Percentiles rank a stretch among this genome's conserved stretches.
phyloP scores from a whole-genome alignment of 2,888 invertebrate species.

The Acanthosepion esculentum region DNA sequence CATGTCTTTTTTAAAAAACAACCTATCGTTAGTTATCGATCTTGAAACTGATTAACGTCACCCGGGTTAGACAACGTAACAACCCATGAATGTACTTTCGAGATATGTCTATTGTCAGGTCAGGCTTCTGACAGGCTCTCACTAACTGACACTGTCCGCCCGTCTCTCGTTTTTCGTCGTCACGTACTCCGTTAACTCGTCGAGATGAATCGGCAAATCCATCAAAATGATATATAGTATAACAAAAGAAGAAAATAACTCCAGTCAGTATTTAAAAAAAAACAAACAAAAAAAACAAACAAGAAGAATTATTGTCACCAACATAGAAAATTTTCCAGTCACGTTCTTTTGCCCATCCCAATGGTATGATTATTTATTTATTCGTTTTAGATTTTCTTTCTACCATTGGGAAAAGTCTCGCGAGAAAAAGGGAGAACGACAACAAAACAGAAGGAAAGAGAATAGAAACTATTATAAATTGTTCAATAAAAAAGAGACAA shows the following conservation, averaged over 20 bases:
- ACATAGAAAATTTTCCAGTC: not conserved
- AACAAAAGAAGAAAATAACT: not conserved
- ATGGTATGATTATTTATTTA: not conserved
- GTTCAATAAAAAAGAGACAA: no score
- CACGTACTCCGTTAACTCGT: not conserved
- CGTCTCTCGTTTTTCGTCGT: not conserved
- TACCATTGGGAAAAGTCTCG: no score
- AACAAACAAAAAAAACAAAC: not conserved
- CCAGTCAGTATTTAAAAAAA: not conserved
- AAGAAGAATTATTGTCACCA: not conserved
- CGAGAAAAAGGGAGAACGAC: no score
- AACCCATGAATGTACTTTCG: not conserved
- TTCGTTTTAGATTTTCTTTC: no score
- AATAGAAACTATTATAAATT: no score
- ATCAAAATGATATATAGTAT: not conserved
- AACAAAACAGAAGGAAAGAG: no score
- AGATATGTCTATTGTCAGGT: not conserved
- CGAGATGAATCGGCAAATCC: not conserved
- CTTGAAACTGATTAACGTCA: not conserved
- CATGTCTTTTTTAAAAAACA: not conserved
- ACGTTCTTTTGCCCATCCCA: not conserved
- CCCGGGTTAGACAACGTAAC: not conserved
- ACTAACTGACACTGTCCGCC: not conserved
- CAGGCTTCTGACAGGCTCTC: not conserved
- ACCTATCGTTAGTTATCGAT: not conserved